Evolutionary conservation across 1,140 invertebrate genomes (phyloP), one percentile per base, ranked within the genome.

Genomic region (Ceratoteleas bidentatus): DNA sequence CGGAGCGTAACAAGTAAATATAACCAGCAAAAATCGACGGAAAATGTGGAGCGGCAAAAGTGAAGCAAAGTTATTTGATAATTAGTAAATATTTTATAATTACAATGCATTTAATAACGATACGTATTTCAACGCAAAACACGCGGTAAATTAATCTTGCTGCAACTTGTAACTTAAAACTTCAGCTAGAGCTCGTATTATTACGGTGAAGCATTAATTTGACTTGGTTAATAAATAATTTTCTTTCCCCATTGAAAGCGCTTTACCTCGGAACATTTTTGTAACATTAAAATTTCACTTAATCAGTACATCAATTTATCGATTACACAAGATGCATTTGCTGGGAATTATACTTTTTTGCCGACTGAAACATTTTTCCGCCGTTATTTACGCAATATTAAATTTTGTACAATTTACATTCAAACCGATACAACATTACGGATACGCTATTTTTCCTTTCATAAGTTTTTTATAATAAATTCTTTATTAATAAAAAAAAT

Each of bases 401-500:
- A 24, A 69, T 60, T 70, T 62, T 54, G 53, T 56, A 61, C 43
- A 64, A 64, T 73, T 64, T 64, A 16, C 11, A 65, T 43, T 74
- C 24, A 50, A 65, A 65, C 49, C 34, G 34, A 43, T 58, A 49
- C 34, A 74, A 52, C 54, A 74, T 65, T 74, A 65, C 52, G 49
- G 40, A 57, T 33, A 52, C 34, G 38, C 13, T 38, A 13, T n/a
- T 32, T 47, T 73, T 64, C 43, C 43, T 50, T 65, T 64, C 15
- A 74, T 52, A 52, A 33, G 58, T 57, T 74, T 64, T 60, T 73
- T 45, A n/a, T n/a, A n/a, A n/a, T n/a, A n/a, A n/a, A n/a, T n/a
- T n/a, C n/a, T n/a, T n/a, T n/a, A n/a, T n/a, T n/a, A n/a, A 62
- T 45, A 56, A 64, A 73, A 57, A 73, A 73, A 72, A 64, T 61